Evolutionary conservation across 2,888 invertebrate species (phyloP), one percentile per base, ranked within the genome.

Genomic region (Sarcophaga variegata): DNA sequence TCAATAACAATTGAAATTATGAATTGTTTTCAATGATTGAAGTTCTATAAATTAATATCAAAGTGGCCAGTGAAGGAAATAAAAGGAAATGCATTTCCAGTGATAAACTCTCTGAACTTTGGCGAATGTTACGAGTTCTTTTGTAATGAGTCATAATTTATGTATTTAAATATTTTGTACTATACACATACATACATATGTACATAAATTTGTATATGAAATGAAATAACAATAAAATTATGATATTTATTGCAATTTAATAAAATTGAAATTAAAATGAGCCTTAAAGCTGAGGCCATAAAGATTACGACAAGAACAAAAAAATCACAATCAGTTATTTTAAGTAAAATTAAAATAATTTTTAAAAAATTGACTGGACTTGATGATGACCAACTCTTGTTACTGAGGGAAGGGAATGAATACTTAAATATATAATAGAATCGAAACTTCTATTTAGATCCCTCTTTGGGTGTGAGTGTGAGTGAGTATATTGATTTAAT

Each of bases 41-140:
- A 71, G 54, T 82, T 82, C 25, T 5, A 64, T 59, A 49, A 25
- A 54, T 69, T 27, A 70, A 75, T 84, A 47, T 22, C 62, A 47
- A 74, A 63, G 12, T 54, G 17, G 17, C 5, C 14, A 54, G 79
- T 27, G 20, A 25, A 79, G 14, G 25, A 27, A 63, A 69, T n/a
- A 69, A 20, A n/a, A 77, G 25, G 49, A 69, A 66, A 75, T 49
- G 60, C 37, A 37, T 77, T 25, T 74, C 67, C 8, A 84, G 78
- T 83, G 81, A 87, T 84, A 84, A 87, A 79, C 71, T 75, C 27
- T 77, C 72, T 83, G 69, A 83, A 76, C 76, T 81, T 80, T 25
- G 67, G 54, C 5, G 62, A 77, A 49, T 80, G n/a, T 66, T 69
- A 54, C 54, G 54, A 69, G 45, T 59, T 80, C 78, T 5, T 62